Base-by-base conservation (phyloP, 2,797 vertebrate genomes). In the Melanogrammus aeglefinus region DNA sequence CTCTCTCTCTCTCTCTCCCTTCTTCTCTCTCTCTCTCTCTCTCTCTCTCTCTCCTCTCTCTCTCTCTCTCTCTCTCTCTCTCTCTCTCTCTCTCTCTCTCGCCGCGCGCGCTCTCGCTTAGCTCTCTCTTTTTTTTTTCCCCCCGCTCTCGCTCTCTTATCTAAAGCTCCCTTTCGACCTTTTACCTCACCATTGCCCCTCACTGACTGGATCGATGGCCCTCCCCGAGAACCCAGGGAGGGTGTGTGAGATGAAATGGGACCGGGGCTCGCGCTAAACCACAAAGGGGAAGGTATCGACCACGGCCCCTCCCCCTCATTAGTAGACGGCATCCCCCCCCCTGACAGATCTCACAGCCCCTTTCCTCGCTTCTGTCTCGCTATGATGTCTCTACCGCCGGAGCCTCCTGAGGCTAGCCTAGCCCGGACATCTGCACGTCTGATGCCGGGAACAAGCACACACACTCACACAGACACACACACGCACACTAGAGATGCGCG, bases 131-230 rank as follows among this genome's bases (percentile, higher is more conserved):
- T n/a, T n/a, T n/a, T n/a, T n/a, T n/a, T n/a, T n/a, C n/a, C n/a
- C n/a, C n/a, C n/a, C n/a, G n/a, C 44, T 47, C 44, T 47, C 44
- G 2, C 44, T 13, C 44, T 47, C 3, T 47, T 13, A 44, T 44
- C 41, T 44, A 2, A 12, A 12, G 8, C 44, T 1, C 44, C 4
- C 44, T 14, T 4, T 14, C 4, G 44, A 47, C 44, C 44, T 47
- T 47, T 47, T 21, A n/a, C 63, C 63, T 31, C 36, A 72, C 13
- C 44, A n/a, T 36, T 73, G 63, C 69, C 71, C 73, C 33, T 47
- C 74, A 63, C 66, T 76, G 38, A 29, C 78, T 78, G 72, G 77
- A 81, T 83, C 75, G 78, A 90, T 89, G 85, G 21, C 39, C 72
- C 83, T 84, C 85, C 86, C 83, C 79, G 79, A 44, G 76, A 79